These are phyloP conservation scores for Eospalax fontanierii DNA, from an alignment of 2,797 vertebrate species.

Conservation along the genomic window DNA sequence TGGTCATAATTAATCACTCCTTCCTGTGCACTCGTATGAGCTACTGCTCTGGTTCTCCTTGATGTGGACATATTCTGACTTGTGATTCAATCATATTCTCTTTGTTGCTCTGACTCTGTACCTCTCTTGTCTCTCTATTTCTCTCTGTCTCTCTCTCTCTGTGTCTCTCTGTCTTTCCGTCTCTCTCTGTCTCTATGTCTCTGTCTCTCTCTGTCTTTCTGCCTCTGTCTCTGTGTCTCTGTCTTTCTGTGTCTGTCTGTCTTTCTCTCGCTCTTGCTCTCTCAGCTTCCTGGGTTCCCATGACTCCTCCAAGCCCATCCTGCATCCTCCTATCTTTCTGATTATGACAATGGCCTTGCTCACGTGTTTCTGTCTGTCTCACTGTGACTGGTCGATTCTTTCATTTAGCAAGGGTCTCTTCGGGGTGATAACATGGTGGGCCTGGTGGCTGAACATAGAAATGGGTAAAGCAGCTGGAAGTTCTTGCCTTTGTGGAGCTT, in stretches of 20 bases:
- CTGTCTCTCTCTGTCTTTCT: no score
- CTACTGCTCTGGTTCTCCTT: neutral
- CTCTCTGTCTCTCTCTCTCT: neutral
- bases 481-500: neutral
- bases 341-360: neutral
- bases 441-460: neutral
- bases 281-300: neutral
- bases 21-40: neutral
- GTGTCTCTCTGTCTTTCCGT: neutral
- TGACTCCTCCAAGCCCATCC: fast-evolving
- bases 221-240: no score
- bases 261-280: neutral
- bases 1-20: neutral
- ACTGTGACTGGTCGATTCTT: neutral
- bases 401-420: neutral
- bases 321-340: neutral
- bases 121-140: no score
- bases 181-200: no score
- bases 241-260: no score
- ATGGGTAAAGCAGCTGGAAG: neutral
- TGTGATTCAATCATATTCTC: neutral
- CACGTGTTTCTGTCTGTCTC: neutral
- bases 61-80: neutral
- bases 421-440: neutral
- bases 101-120: no score